Conservation (phyloP, 2,888 invertebrate species). For the Leptarthrus brevirostris region DNA sequence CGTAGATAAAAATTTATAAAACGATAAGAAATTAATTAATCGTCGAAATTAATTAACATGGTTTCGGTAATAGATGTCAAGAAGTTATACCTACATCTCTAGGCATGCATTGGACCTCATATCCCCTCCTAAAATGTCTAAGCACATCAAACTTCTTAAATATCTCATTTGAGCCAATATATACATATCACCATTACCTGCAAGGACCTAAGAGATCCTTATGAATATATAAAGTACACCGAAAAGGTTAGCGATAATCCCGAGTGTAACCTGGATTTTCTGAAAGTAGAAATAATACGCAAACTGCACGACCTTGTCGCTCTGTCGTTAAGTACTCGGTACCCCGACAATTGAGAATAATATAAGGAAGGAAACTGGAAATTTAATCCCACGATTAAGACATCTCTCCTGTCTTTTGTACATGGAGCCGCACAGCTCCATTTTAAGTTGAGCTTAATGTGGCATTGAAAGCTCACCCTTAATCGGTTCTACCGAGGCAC, state of each 20-base stretch:
- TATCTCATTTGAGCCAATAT: too few relatives aligned
- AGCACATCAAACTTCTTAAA: too few relatives aligned
- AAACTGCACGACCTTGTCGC: not conserved
- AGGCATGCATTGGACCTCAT: too few relatives aligned
- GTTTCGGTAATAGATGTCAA: too few relatives aligned
- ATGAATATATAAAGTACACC: not conserved
- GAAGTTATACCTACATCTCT: too few relatives aligned
- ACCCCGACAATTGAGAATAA: constrained; percentile 18
- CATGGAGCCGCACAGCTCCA: not conserved
- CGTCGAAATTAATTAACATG: too few relatives aligned
- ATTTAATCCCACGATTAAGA: constrained; percentile 34
- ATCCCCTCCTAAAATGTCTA: too few relatives aligned
- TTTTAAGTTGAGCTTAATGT: constrained; percentile 8
- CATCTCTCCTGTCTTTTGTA: not conserved
- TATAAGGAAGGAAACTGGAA: constrained; percentile 22
- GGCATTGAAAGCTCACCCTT: constrained; percentile 20
- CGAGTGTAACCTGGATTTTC: constrained; percentile 7
- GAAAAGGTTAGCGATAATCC: constrained; percentile 10
- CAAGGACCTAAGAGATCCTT: not conserved
- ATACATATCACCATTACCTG: not conserved
- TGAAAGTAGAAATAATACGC: not conserved
- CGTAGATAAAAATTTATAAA: too few relatives aligned
- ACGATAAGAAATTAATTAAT: too few relatives aligned
- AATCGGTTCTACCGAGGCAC: constrained; percentile 26
- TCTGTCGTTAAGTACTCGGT: not conserved